phyloP scores from a whole-genome alignment of 1,140 invertebrate species.

The Drosophila pseudoananassae region DNA sequence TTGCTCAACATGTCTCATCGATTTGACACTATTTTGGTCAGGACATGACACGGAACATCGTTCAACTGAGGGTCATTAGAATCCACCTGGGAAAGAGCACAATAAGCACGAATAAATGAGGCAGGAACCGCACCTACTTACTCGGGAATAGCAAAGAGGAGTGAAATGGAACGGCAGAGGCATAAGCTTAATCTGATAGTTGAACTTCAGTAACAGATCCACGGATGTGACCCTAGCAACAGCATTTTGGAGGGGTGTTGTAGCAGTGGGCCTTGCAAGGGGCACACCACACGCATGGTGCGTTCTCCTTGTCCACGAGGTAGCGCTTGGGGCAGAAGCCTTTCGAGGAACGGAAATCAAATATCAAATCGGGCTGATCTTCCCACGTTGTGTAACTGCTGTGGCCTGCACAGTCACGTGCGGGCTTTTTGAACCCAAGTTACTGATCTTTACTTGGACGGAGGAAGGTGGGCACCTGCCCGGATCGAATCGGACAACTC shows the following conservation, averaged over 20 bases:
- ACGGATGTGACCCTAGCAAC: conserved; percentile 43
- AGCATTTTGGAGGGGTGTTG: conserved; percentile 76
- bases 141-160: neutral
- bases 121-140: conserved; percentile 17
- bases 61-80: conserved; percentile 3
- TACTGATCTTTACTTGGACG: neutral
- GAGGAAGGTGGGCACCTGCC: neutral
- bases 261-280: conserved; percentile 81
- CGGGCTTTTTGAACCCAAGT: neutral
- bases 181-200: neutral
- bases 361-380: conserved; percentile 12
- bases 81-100: conserved; percentile 18
- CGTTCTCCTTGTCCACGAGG: conserved; percentile 45
- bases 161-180: neutral
- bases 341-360: conserved; percentile 3
- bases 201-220: neutral
- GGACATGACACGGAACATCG: neutral
- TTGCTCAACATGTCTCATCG: neutral
- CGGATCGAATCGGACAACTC: conserved; percentile 32
- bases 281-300: conserved; percentile 67
- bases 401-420: conserved; percentile 31
- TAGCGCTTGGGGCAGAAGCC: conserved; percentile 49
- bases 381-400: conserved; percentile 20
- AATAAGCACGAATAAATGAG: conserved; percentile 4
- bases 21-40: neutral